Evolutionary conservation across 2,113 vertebrate species (phyloP), one percentile per base, ranked within the genome.

Genomic region (Pardalotus punctatus): DNA sequence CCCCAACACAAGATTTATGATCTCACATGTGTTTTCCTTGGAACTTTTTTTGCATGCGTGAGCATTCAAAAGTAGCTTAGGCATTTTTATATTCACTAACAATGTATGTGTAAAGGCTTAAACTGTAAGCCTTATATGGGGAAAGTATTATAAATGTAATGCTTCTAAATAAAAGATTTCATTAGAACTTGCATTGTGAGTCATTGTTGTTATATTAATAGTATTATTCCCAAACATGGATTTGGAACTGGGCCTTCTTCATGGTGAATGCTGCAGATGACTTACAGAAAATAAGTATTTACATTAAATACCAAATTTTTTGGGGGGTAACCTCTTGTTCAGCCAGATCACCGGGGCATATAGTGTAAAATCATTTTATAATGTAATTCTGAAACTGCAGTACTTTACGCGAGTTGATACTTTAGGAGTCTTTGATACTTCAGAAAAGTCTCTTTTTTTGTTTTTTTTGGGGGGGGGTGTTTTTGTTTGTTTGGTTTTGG

Each of bases 151-250:
- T 38, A 85, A 91, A 72, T 3, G 4, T 72, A 69, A 78, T 66
- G 56, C 31, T 83, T 93, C 79, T 88, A 90, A 96, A 77, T 45
- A 82, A 42, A 58, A 81, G 61, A 70, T 74, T 77, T 95, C 79
- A 71, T 43, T 93, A 83, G 90, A 80, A 96, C 74, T 88, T 3
- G 6, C 19, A 19, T 64, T 74, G 66, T 96, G 94, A 96, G 82
- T 96, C 85, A 80, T 29, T 90, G 50, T 81, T 86, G 71, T 53
- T 91, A 14, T 81, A 90, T 96, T 96, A 96, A 90, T 81, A 96
- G 94, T 88, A 72, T 81, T 64, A 11, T 93, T 92, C 53, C 95
- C 93, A 88, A 94, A 83, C 67, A 93, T 18, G 76, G 88, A 33
- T 77, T 94, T 96, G 76, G 81, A 94, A 83, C 31, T 86, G 29